phyloP scores from a whole-genome alignment of 2,888 invertebrate species.

The Cephus rjabovi region DNA sequence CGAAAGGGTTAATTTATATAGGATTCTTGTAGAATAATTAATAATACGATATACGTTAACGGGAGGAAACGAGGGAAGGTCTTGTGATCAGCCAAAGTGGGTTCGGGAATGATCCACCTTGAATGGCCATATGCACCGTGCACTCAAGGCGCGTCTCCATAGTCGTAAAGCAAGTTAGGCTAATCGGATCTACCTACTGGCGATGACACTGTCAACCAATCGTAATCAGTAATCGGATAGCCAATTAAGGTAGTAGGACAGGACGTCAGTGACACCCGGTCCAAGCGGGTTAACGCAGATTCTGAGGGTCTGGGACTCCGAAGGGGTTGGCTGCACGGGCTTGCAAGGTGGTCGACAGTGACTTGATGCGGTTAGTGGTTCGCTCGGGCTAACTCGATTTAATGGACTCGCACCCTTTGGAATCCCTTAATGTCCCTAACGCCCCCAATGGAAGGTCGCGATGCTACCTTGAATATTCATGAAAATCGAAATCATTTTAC shows the following conservation, averaged over 20 bases:
- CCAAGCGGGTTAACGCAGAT: slow-evolving; percentile 42
- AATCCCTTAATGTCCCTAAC: neutral
- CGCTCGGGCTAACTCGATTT: slow-evolving; percentile 55
- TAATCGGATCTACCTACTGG: neutral
- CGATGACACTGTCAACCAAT: slow-evolving; percentile 34
- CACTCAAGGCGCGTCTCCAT: slow-evolving; percentile 33
- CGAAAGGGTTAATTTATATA: neutral
- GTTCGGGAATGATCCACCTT: neutral
- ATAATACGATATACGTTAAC: neutral
- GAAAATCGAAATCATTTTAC: neutral
- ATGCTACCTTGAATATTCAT: neutral
- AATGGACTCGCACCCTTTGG: slow-evolving; percentile 48
- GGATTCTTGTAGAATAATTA: neutral
- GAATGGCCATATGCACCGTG: slow-evolving; percentile 42
- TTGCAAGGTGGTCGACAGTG: slow-evolving; percentile 55
- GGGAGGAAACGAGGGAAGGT: neutral
- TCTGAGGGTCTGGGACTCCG: slow-evolving; percentile 12
- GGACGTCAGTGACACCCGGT: slow-evolving; percentile 42
- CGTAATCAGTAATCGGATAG: slow-evolving; percentile 29
- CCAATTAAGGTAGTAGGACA: slow-evolving; percentile 44
- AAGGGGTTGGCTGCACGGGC: slow-evolving; percentile 42
- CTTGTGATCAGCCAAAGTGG: neutral
- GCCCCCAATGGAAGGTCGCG: neutral
- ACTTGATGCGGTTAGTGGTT: slow-evolving; percentile 60
- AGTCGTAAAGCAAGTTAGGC: neutral